Percentiles rank a stretch among this genome's conserved stretches.
Evolutionary conservation across 2,888 invertebrate species (phyloP).

Genomic region (Apotomis capreana): DNA sequence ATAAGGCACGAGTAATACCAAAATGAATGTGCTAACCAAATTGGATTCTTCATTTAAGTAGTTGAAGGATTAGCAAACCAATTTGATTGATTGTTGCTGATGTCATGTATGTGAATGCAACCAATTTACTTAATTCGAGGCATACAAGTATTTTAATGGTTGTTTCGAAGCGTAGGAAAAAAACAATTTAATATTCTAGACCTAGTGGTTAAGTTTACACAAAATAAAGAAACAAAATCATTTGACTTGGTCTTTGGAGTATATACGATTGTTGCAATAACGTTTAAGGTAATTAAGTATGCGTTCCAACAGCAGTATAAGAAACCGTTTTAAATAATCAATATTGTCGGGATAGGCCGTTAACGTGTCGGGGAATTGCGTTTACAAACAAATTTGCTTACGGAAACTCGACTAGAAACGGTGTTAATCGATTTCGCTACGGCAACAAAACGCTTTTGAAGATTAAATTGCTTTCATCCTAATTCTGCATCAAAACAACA

Average conservation of each 20-base stretch:
- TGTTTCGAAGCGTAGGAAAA: too few relatives aligned
- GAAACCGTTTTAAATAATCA: constrained; percentile 31
- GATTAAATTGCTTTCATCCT: constrained; percentile 38
- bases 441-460: constrained; percentile 36
- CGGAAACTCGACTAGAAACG: constrained; percentile 35
- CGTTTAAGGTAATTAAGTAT: background rate
- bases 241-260: background rate
- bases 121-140: too few relatives aligned
- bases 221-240: too few relatives aligned
- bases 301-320: constrained; percentile 6
- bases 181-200: too few relatives aligned
- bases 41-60: too few relatives aligned
- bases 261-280: background rate
- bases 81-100: too few relatives aligned
- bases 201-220: too few relatives aligned
- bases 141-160: too few relatives aligned
- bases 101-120: too few relatives aligned
- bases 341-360: constrained; percentile 34
- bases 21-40: too few relatives aligned
- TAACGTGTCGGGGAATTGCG: constrained; percentile 36
- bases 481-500: constrained; percentile 14
- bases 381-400: constrained; percentile 42
- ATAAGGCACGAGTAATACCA: background rate
- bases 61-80: too few relatives aligned
- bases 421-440: constrained; percentile 40